These are phyloP conservation scores for Turnix velox DNA, from an alignment of 2,113 vertebrate species.

Conservation along the genomic window DNA sequence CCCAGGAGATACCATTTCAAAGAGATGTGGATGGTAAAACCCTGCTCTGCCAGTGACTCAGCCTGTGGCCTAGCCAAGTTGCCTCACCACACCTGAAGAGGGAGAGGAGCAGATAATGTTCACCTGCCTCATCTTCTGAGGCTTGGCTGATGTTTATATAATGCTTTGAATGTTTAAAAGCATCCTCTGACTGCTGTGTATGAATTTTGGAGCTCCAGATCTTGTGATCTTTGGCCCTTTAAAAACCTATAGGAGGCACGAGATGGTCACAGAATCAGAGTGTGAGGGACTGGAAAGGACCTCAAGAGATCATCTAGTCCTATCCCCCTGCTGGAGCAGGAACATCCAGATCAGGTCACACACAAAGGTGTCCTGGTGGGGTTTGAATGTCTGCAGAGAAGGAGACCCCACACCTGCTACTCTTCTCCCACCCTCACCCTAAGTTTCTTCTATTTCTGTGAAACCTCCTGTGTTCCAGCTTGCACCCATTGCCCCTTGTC, in stretches of 20 bases:
- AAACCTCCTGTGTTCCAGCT: too few relatives aligned
- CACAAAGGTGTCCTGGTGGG: too few relatives aligned
- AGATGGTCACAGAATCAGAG: rapidly evolving
- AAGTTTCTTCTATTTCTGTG: too few relatives aligned
- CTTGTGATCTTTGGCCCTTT: background rate
- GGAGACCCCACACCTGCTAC: too few relatives aligned
- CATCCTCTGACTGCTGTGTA: background rate
- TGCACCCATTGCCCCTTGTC: too few relatives aligned
- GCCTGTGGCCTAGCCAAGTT: background rate
- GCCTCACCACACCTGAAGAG: slow-evolving; percentile 40
- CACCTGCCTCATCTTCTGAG: slow-evolving; percentile 35
- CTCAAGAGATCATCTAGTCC: too few relatives aligned
- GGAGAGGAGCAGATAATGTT: slow-evolving; percentile 40
- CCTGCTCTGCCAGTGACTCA: slow-evolving; percentile 47
- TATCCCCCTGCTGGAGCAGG: too few relatives aligned
- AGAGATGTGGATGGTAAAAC: background rate
- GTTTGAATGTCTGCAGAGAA: too few relatives aligned
- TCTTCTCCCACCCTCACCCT: too few relatives aligned
- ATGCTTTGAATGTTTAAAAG: slow-evolving; percentile 39
- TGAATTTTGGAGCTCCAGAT: background rate
- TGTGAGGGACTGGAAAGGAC: too few relatives aligned
- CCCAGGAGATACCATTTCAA: background rate
- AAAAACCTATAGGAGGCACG: background rate
- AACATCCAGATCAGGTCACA: too few relatives aligned
- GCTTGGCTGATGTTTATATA: slow-evolving; percentile 42